Base-by-base conservation (phyloP, 2,888 invertebrate genomes). In the Volucella zonaria region DNA sequence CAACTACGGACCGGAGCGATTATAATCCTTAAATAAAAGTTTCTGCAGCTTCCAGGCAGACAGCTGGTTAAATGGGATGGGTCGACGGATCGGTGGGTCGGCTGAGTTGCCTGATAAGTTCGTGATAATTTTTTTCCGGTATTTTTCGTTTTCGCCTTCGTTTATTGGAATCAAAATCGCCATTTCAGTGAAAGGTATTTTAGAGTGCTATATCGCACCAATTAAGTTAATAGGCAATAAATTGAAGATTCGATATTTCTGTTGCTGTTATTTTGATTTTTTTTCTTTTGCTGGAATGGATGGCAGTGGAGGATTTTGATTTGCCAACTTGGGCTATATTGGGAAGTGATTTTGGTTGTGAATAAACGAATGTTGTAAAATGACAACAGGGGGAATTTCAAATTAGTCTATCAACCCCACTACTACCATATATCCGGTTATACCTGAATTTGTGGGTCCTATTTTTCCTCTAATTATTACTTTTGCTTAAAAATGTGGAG, bases 201-300 rank as follows among this genome's bases (percentile, higher is more conserved):
- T 54, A 70, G 64, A 54, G 43, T 47, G 10, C 18, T 80, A 76
- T 73, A 81, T 81, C 76, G 71, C 76, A 67, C 58, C 76, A 85
- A 85, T 85, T 85, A 76, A 67, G 62, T 61, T 81, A 77, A 85
- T 85, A 51, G 73, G 15, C 56, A 73, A 73, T 76, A 81, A 85
- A 71, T 56, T 14, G 45, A 43, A 14, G 49, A 62, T 80, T 51
- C 31, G 11, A 8, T 23, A 42, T n/a, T 71, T 52, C 59, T 31
- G 31, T 61, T 52, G 67, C 12, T 47, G 47, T 64, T n/a, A 52
- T 61, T 58, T 18, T 12, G 52, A 54, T 47, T 62, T 54, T 40
- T 18, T 15, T 43, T 38, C 8, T 38, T 4, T 40, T 62, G 15
- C 23, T 2, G 1, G 4, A 23, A 2, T 23, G 1, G 3, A 23